Conservation (phyloP, 2,888 invertebrate genomes). For the Pammene fasciana region DNA sequence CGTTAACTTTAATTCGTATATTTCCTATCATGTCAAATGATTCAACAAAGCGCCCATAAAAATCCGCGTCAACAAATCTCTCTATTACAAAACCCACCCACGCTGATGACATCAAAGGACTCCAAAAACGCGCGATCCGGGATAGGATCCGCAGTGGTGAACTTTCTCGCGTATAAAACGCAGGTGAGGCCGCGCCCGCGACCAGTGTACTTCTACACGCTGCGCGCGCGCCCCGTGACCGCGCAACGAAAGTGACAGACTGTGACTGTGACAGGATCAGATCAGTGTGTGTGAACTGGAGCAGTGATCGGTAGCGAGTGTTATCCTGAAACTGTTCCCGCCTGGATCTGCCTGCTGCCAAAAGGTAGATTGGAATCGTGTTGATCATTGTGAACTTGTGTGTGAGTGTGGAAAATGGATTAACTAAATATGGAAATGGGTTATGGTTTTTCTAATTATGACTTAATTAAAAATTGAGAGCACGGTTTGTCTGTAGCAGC, state of each 20-base stretch:
- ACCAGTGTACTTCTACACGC: conserved; percentile 66
- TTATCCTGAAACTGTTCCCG: conserved; percentile 76
- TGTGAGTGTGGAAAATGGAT: conserved; percentile 15
- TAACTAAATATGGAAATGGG: conserved; percentile 7
- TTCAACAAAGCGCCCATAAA: conserved; percentile 14
- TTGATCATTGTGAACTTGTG: conserved; percentile 24
- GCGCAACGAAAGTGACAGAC: conserved; percentile 75
- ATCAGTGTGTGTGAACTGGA: conserved; percentile 74
- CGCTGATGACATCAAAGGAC: conserved; percentile 70
- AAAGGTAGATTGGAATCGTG: conserved; percentile 41
- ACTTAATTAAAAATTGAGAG: too few species aligned
- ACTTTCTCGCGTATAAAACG: conserved; percentile 83
- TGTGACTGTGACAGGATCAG: conserved; percentile 61
- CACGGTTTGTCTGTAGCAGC: too few species aligned
- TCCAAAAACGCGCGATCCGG: conserved; percentile 76
- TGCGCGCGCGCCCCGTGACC: conserved; percentile 56
- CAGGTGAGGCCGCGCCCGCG: conserved; percentile 67
- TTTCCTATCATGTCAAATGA: neutral
- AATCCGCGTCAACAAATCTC: conserved; percentile 25
- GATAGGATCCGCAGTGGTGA: conserved; percentile 65
- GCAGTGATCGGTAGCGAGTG: conserved; percentile 79
- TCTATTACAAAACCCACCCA: conserved; percentile 44
- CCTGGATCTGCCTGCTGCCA: conserved; percentile 33
- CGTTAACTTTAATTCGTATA: too few species aligned
- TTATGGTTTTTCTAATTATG: neutral